Evolutionary conservation across 2,797 vertebrate species (phyloP).

Genomic region (Malurus leucopterus): DNA sequence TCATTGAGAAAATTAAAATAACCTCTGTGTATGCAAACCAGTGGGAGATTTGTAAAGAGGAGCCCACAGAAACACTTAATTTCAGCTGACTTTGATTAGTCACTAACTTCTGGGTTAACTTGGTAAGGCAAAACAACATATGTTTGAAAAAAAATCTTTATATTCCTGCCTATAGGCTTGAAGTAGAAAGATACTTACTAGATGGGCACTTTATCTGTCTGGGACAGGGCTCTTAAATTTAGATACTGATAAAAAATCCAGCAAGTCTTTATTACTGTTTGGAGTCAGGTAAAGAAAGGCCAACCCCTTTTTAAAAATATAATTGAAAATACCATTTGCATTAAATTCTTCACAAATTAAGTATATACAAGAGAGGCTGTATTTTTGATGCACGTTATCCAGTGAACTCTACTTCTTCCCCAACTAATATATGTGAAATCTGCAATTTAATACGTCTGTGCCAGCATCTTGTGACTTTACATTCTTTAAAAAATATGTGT

Average conservation of each 20-base stretch:
- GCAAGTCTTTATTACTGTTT: not conserved
- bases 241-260: not conserved
- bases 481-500: not conserved
- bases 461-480: not conserved
- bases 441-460: not conserved
- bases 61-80: slow-evolving; percentile 25
- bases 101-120: slow-evolving; percentile 28
- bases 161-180: not conserved
- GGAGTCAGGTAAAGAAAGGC: not conserved
- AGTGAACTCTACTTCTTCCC: not conserved
- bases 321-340: not conserved
- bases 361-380: not conserved
- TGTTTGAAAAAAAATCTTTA: not conserved
- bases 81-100: slow-evolving; percentile 1
- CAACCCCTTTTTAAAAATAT: not conserved
- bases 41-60: slow-evolving; percentile 18
- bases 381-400: not conserved
- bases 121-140: not conserved
- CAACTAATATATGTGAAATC: not conserved
- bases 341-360: not conserved
- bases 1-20: slow-evolving; percentile 24
- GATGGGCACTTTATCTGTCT: not conserved
- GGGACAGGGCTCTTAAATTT: not conserved
- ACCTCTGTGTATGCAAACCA: not conserved
- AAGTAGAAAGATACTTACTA: not conserved